Percentiles rank a stretch among this genome's conserved stretches.
These are phyloP conservation scores for Limnephilus rhombicus DNA, from an alignment of 2,888 invertebrate species.

Conservation along the genomic window DNA sequence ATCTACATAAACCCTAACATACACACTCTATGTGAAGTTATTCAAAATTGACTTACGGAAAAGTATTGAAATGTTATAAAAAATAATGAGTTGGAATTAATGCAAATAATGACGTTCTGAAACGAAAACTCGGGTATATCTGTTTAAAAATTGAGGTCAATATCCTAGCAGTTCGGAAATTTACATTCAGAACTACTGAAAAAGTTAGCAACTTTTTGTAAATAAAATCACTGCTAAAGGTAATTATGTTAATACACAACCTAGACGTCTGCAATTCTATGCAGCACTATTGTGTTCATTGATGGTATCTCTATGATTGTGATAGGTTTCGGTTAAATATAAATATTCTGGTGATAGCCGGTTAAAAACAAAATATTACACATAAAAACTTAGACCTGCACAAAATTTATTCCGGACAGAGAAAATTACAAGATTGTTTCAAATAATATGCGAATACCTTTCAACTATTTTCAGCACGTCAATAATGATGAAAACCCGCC, in stretches of 20 bases:
- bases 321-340: background rate
- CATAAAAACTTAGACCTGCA: background rate
- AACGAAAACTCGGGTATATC: background rate
- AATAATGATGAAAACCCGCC: conserved; percentile 28
- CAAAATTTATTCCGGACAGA: background rate
- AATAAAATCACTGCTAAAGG: background rate
- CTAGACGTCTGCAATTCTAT: background rate
- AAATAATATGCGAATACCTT: background rate
- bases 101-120: background rate
- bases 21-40: too few relatives aligned
- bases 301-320: too few relatives aligned
- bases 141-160: background rate
- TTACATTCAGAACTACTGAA: background rate
- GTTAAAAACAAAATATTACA: background rate
- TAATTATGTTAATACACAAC: background rate
- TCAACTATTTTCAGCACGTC: background rate
- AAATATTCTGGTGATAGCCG: background rate
- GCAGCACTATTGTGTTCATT: background rate
- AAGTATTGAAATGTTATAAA: background rate
- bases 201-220: background rate
- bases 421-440: background rate
- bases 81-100: background rate
- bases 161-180: background rate
- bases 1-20: too few relatives aligned
- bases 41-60: background rate